Percentiles rank a stretch among this genome's conserved stretches.
Conservation (phyloP, 2,797 vertebrate genomes). For the Anableps anableps region DNA sequence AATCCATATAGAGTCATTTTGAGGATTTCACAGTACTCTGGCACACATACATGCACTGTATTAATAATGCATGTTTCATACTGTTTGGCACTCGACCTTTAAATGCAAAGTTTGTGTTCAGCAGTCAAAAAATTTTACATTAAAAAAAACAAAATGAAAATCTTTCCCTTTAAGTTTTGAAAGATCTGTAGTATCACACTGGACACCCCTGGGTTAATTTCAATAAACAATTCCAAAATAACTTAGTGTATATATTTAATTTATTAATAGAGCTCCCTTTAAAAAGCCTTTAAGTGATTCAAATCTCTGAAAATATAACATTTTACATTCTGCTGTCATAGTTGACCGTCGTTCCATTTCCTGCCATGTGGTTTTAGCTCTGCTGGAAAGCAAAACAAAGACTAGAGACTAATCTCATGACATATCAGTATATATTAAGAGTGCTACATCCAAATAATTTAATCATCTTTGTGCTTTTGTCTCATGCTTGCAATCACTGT, state of each 20-base stretch:
- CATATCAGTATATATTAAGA: background rate
- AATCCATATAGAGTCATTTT: background rate
- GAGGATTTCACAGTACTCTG: background rate
- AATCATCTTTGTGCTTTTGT: conserved; percentile 45
- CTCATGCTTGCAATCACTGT: conserved; percentile 32
- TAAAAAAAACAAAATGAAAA: background rate
- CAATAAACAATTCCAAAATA: background rate
- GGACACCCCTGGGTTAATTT: background rate
- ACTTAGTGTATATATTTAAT: background rate
- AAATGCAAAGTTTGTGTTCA: background rate
- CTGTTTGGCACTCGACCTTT: conserved; percentile 5
- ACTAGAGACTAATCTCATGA: background rate
- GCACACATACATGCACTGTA: conserved; percentile 2
- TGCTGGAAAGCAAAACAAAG: conserved; percentile 5
- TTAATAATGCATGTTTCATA: background rate
- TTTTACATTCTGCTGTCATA: conserved; percentile 6
- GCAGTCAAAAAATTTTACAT: background rate
- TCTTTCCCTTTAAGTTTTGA: background rate
- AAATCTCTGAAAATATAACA: background rate
- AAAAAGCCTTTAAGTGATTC: background rate
- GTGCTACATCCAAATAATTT: conserved; percentile 1
- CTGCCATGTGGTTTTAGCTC: background rate
- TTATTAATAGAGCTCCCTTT: conserved; percentile 9
- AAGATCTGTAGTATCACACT: background rate
- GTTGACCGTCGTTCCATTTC: background rate